Evolutionary conservation across 2,797 vertebrate genomes (phyloP).

Genomic region (Galaxias olidus): DNA sequence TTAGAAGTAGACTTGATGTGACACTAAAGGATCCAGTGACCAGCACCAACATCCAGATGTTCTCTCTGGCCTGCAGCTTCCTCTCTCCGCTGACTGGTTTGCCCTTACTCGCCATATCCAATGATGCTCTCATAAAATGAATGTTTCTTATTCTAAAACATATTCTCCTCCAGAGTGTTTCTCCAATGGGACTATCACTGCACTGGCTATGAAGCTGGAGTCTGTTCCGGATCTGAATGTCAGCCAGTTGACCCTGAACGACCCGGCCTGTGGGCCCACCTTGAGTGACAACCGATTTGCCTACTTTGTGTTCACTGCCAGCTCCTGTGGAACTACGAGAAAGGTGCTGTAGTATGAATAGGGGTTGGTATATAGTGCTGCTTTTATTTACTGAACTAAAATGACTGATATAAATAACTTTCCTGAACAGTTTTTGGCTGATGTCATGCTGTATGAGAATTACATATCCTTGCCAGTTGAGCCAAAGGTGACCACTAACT

Average conservation of each 20-base stretch:
- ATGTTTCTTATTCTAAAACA: background rate
- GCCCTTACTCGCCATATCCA: conserved; percentile 1
- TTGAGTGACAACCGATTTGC: conserved; percentile 58
- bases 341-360: conserved; percentile 40
- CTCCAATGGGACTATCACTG: conserved; percentile 75
- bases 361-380: background rate
- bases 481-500: rapidly evolving
- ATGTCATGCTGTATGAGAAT: conserved; percentile 72
- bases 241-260: conserved; percentile 65
- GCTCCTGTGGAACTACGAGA: conserved; percentile 70
- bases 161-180: conserved; percentile 71
- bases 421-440: conserved; percentile 56
- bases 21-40: conserved; percentile 41
- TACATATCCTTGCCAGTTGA: conserved; percentile 61
- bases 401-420: background rate
- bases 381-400: background rate
- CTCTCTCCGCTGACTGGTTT: conserved; percentile 53
- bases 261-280: conserved; percentile 68
- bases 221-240: conserved; percentile 62
- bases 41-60: conserved; percentile 31
- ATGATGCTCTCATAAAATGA: background rate
- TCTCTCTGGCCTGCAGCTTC: conserved; percentile 64
- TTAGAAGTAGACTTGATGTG: conserved; percentile 59
- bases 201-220: conserved; percentile 71
- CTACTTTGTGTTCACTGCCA: conserved; percentile 64